Conservation (phyloP, 2,888 invertebrate genomes). For the Silvanus unidentatus region DNA sequence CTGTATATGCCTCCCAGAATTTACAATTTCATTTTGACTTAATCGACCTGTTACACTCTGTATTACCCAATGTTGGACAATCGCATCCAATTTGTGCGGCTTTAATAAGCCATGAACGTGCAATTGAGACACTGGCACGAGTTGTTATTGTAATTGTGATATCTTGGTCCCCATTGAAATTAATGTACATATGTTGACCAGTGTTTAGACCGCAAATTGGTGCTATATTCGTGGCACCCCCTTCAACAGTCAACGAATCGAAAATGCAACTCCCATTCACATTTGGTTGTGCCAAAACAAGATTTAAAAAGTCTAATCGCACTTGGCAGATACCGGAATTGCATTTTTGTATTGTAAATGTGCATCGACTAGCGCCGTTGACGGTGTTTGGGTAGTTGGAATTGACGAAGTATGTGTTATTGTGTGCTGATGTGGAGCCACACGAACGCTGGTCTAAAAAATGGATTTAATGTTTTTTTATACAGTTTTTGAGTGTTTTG, state of each 20-base stretch:
- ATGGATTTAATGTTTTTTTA: not conserved
- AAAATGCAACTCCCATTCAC: constrained; percentile 65
- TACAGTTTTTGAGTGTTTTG: not conserved
- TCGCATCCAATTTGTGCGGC: constrained; percentile 68
- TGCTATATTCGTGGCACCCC: constrained; percentile 63
- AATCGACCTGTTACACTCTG: constrained; percentile 8
- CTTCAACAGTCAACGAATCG: constrained; percentile 65
- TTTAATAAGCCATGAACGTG: constrained; percentile 69
- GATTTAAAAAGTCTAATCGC: constrained; percentile 70
- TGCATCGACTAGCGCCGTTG: constrained; percentile 63
- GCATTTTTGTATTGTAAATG: constrained; percentile 64
- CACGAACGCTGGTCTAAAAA: constrained; percentile 66
- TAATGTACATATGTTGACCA: constrained; percentile 71
- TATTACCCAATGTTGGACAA: constrained; percentile 59
- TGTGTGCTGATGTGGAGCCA: constrained; percentile 62
- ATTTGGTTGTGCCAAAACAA: constrained; percentile 66
- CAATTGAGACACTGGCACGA: constrained; percentile 53
- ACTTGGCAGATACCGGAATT: constrained; percentile 64
- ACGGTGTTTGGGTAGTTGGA: constrained; percentile 68
- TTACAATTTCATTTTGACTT: no score
- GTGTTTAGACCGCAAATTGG: constrained; percentile 78
- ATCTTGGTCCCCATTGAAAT: constrained; percentile 62
- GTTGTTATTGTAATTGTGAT: constrained; percentile 65
- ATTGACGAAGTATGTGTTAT: constrained; percentile 81
- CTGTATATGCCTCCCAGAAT: no score